Conservation (phyloP, 1,140 invertebrate species). For the Watersipora subatra region DNA sequence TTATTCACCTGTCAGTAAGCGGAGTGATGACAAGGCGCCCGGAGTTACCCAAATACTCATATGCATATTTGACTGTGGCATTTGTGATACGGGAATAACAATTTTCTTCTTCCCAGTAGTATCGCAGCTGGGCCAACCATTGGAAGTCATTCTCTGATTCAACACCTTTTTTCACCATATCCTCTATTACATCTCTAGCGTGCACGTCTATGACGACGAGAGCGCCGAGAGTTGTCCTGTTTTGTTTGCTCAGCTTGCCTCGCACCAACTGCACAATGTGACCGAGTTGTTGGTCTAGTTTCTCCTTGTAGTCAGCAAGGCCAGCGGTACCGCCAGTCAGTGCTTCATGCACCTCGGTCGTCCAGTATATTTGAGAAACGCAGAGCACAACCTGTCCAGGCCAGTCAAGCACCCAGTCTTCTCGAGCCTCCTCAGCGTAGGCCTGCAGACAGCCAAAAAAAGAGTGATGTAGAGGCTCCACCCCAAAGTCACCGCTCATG, state of each 20-base stretch:
- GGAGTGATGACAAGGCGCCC: conserved; percentile 40
- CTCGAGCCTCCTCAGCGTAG: conserved; percentile 28
- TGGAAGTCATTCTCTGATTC: conserved; percentile 38
- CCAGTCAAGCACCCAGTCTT: conserved; percentile 40
- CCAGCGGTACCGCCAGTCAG: conserved; percentile 25
- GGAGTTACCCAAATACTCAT: conserved; percentile 42
- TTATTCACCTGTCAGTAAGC: conserved; percentile 33
- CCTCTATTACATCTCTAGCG: conserved; percentile 34
- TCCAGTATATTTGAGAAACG: conserved; percentile 42
- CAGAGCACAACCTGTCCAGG: conserved; percentile 41
- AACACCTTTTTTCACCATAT: conserved; percentile 34
- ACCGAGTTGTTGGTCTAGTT: conserved; percentile 28
- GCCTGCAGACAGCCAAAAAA: conserved; percentile 18
- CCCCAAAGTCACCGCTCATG: too few species aligned
- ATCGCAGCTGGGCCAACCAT: conserved; percentile 40
- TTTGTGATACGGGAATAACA: conserved; percentile 36
- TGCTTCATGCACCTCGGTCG: conserved; percentile 35
- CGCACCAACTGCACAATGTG: conserved; percentile 39
- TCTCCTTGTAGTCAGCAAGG: conserved; percentile 28
- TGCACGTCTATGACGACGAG: conserved; percentile 42
- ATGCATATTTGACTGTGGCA: conserved; percentile 39
- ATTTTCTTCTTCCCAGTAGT: conserved; percentile 40
- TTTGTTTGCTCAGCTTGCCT: conserved; percentile 38
- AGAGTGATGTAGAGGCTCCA: background rate
- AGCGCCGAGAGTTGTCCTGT: conserved; percentile 37